These are phyloP conservation scores for Dryobota labecula DNA, from an alignment of 2,888 invertebrate genomes.

Conservation along the genomic window DNA sequence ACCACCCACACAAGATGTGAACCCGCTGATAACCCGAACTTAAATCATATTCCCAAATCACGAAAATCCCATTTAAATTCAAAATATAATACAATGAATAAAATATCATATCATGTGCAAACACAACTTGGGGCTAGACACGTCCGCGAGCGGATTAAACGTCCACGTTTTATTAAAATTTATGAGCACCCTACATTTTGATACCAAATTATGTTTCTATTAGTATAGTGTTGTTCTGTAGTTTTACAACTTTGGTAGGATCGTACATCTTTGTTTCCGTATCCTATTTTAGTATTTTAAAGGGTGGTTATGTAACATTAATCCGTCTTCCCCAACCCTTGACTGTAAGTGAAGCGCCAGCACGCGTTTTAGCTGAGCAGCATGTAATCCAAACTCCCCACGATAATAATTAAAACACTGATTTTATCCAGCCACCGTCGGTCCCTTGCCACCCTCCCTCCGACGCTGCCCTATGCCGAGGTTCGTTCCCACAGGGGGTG, in stretches of 20 bases:
- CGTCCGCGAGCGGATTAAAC: constrained; percentile 57
- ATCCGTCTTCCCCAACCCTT: too few relatives aligned
- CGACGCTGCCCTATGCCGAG: too few relatives aligned
- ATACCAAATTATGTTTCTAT: constrained; percentile 67
- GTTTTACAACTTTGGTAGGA: constrained; percentile 41
- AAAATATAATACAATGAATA: constrained; percentile 52
- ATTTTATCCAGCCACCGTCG: too few relatives aligned
- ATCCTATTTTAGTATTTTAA: constrained; percentile 35
- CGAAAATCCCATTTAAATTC: constrained; percentile 45
- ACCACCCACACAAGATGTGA: background rate
- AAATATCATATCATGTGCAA: constrained; percentile 50
- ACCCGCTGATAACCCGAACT: constrained; percentile 13
- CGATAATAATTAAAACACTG: too few relatives aligned
- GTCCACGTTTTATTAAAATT: constrained; percentile 70
- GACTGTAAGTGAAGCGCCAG: too few relatives aligned
- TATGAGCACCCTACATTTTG: constrained; percentile 68
- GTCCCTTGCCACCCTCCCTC: too few relatives aligned
- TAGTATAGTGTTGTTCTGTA: constrained; percentile 50
- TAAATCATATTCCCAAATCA: constrained; percentile 39
- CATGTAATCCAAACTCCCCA: too few relatives aligned
- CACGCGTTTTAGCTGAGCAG: too few relatives aligned
- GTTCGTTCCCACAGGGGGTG: too few relatives aligned
- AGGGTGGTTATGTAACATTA: constrained; percentile 15
- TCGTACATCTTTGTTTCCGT: constrained; percentile 48
- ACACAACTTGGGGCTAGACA: constrained; percentile 53